Evolutionary conservation across 2,888 invertebrate species (phyloP), one percentile per base, ranked within the genome.

Genomic region (Tanytarsus gracilentus): DNA sequence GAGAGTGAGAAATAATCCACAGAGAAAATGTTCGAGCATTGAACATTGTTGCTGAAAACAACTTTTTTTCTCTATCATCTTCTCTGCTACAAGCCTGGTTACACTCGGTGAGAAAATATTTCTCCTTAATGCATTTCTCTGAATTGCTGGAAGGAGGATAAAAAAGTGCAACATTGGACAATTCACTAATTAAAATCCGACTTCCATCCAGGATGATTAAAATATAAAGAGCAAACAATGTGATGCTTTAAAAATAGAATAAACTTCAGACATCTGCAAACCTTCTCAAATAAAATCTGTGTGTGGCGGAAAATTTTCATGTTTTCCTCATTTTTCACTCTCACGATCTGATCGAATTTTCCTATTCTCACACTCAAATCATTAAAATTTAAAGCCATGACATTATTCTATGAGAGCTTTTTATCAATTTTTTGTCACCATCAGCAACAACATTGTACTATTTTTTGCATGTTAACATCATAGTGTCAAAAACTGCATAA

Each of bases 221-320:
- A 36, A n/a, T 36, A 14, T 21, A 21, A 9, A 44, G 21, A 44
- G 23, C 18, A 18, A 2, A 44, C 23, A 44, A 44, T 18, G 23
- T 23, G 23, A 23, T 18, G 18, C 23, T 23, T 44, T 44, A 44
- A 23, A 44, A 44, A 44, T 44, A 44, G 44, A 44, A 44, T n/a
- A 36, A 7, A 44, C 16, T 36, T 44, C 44, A 44, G 44, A 44
- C 44, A 44, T 44, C 44, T 44, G 44, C 44, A 44, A 44, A 18
- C 11, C 23, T 44, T 44, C 44, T 23, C 44, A 23, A n/a, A n/a
- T n/a, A n/a, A n/a, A n/a, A n/a, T n/a, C n/a, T n/a, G n/a, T n/a
- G n/a, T n/a, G n/a, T n/a, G n/a, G n/a, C n/a, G n/a, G n/a, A n/a
- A n/a, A n/a, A n/a, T n/a, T n/a, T n/a, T n/a, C 44, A 44, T 44